Percentiles rank a stretch among this genome's conserved stretches.
Evolutionary conservation across 2,797 vertebrate species (phyloP).

Genomic region (Hippocampus kuda): DNA sequence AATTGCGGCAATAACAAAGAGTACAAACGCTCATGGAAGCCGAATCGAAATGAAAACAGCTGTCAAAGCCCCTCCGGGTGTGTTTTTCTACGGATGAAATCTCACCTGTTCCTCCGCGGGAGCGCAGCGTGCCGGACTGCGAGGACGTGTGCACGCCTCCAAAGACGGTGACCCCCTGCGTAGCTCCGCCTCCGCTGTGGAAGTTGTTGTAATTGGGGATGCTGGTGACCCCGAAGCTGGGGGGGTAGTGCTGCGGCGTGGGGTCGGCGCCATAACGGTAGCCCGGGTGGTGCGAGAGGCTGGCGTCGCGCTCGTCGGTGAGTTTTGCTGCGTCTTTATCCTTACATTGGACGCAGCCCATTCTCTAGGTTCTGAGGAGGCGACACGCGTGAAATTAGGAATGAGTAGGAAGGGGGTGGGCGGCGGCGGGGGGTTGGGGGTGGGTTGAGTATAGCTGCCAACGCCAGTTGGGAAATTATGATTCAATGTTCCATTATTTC

Average conservation of each 20-base stretch:
- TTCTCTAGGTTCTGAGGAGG: slow-evolving; percentile 85
- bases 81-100: background rate
- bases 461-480: slow-evolving; percentile 46
- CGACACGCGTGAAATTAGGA: slow-evolving; percentile 33
- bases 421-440: background rate
- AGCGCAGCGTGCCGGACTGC: slow-evolving; percentile 89
- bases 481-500: slow-evolving; percentile 58
- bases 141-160: slow-evolving; percentile 95
- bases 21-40: background rate
- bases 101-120: slow-evolving; percentile 90
- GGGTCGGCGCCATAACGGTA: slow-evolving; percentile 98
- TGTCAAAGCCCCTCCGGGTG: background rate
- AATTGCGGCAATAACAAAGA: background rate
- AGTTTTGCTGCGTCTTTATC: slow-evolving; percentile 99
- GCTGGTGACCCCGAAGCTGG: slow-evolving; percentile 89
- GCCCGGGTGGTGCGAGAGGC: slow-evolving; percentile 88
- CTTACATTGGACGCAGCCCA: slow-evolving; percentile 99
- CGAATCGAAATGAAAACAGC: background rate
- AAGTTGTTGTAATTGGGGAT: slow-evolving; percentile 99
- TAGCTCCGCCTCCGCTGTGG: slow-evolving; percentile 71
- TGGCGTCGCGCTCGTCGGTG: slow-evolving; percentile 90
- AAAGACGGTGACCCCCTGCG: slow-evolving; percentile 92
- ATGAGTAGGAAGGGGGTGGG: background rate
- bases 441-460: slow-evolving; percentile 32
- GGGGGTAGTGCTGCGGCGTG: slow-evolving; percentile 96